A percentile compares a stretch with the other conserved stretches of the same genome.
Conservation (phyloP, 1,140 invertebrate genomes). For the Drosophila suzukii region DNA sequence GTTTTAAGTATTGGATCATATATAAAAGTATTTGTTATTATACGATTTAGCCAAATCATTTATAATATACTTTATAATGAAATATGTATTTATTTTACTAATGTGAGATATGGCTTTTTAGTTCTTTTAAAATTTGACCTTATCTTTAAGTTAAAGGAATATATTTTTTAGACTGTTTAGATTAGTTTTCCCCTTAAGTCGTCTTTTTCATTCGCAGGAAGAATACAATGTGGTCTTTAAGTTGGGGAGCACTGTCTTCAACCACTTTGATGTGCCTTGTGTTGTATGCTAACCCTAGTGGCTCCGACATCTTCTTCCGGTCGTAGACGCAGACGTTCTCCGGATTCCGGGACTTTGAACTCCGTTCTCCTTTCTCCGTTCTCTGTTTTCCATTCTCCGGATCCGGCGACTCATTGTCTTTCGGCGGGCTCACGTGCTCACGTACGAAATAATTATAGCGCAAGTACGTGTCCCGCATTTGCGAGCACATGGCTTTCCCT, state of each 20-base stretch:
- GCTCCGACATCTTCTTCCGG: constrained; percentile 23
- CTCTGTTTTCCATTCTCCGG: constrained; percentile 1
- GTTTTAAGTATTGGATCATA: no score
- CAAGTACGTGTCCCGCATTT: constrained; percentile 75
- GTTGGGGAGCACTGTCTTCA: background rate
- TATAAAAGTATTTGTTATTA: no score
- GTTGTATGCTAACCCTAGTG: constrained; percentile 8
- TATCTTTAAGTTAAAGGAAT: no score
- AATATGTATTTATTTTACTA: no score
- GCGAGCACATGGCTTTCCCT: constrained; percentile 41
- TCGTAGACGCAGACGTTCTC: constrained; percentile 24
- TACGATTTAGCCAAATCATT: no score
- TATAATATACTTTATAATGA: no score
- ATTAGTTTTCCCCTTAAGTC: no score
- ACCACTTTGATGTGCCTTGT: background rate
- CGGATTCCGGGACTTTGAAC: background rate
- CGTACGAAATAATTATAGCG: constrained; percentile 82
- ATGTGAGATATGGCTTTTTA: no score
- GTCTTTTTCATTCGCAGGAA: no score
- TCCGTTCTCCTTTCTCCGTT: background rate
- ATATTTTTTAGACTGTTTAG: no score
- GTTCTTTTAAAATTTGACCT: no score
- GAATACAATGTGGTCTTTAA: constrained; percentile 8
- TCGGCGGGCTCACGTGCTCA: constrained; percentile 54
- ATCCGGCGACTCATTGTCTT: constrained; percentile 28